Percentiles rank a stretch among this genome's conserved stretches.
Conservation (phyloP, 2,797 vertebrate genomes). For the Eutrigla gurnardus region DNA sequence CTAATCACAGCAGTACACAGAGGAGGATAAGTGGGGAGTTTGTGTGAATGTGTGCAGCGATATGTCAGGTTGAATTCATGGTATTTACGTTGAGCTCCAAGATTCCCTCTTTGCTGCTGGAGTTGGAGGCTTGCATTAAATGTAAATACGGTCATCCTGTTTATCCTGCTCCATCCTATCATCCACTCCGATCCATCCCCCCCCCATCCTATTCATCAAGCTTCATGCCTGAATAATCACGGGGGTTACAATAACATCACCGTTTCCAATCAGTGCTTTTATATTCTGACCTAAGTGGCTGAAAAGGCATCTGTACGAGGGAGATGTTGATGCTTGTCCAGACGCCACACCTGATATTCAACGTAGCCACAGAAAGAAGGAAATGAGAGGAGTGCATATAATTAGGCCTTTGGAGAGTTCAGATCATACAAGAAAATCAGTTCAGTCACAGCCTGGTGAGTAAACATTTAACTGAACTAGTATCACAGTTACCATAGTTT, state of each 20-base stretch:
- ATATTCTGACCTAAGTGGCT: slow-evolving; percentile 18
- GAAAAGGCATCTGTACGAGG: background rate
- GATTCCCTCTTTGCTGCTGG: slow-evolving; percentile 47
- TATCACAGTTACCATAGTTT: slow-evolving; percentile 10
- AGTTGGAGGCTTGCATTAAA: slow-evolving; percentile 47
- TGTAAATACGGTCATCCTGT: slow-evolving; percentile 72
- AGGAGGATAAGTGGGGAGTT: slow-evolving; percentile 51
- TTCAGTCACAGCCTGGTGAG: slow-evolving; percentile 6
- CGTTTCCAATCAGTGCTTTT: slow-evolving; percentile 12
- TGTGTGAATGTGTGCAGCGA: slow-evolving; percentile 49
- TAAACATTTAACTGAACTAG: slow-evolving; percentile 29
- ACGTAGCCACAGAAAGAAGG: background rate
- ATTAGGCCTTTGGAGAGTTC: slow-evolving; percentile 5
- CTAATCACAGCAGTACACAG: slow-evolving; percentile 23
- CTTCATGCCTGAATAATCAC: slow-evolving; percentile 6
- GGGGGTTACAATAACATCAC: slow-evolving; percentile 25
- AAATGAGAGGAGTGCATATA: background rate
- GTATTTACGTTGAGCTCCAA: slow-evolving; percentile 68
- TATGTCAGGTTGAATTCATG: slow-evolving; percentile 68
- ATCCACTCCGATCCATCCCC: slow-evolving; percentile 17
- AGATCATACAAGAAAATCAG: slow-evolving; percentile 17
- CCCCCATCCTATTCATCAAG: slow-evolving; percentile 9
- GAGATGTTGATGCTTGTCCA: background rate
- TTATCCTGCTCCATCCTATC: slow-evolving; percentile 65
- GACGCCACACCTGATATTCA: background rate